A percentile compares a stretch with the other conserved stretches of the same genome.
phyloP scores from a whole-genome alignment of 1,140 invertebrate genomes.

The Philotrypesis tridentata region DNA sequence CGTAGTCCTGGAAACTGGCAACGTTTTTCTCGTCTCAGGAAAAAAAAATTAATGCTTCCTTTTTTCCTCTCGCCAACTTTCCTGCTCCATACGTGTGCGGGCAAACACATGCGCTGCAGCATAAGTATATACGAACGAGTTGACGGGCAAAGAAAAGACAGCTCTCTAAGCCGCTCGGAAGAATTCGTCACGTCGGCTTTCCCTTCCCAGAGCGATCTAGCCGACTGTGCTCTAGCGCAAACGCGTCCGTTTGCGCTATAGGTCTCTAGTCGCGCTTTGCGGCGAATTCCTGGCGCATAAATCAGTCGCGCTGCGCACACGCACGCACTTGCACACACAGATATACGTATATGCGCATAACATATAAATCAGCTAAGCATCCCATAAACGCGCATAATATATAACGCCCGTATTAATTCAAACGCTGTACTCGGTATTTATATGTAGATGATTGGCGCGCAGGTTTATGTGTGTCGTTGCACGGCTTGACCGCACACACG shows the following conservation, averaged over 20 bases:
- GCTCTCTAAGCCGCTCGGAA: no score
- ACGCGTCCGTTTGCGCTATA: no score
- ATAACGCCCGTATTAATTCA: conserved; percentile 43
- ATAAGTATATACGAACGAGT: background rate
- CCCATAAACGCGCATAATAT: conserved; percentile 46
- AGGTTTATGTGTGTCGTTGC: background rate
- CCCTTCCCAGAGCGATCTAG: background rate
- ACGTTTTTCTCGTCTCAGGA: no score
- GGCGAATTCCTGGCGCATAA: conserved; percentile 32
- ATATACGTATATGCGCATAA: no score
- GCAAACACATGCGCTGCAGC: background rate
- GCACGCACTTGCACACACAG: no score
- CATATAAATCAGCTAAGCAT: conserved; percentile 40
- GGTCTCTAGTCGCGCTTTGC: no score
- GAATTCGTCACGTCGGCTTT: background rate
- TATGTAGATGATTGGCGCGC: conserved; percentile 46
- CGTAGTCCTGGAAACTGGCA: no score
- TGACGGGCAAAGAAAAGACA: background rate
- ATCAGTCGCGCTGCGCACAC: conserved; percentile 26
- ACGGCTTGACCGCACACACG: background rate
- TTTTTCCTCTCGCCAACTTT: no score
- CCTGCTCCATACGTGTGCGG: no score
- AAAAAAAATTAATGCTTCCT: no score
- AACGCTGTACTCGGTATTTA: conserved; percentile 39
- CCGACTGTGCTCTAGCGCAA: background rate